Conservation (phyloP, 2,888 invertebrate species). For the Notodonta ziczac region DNA sequence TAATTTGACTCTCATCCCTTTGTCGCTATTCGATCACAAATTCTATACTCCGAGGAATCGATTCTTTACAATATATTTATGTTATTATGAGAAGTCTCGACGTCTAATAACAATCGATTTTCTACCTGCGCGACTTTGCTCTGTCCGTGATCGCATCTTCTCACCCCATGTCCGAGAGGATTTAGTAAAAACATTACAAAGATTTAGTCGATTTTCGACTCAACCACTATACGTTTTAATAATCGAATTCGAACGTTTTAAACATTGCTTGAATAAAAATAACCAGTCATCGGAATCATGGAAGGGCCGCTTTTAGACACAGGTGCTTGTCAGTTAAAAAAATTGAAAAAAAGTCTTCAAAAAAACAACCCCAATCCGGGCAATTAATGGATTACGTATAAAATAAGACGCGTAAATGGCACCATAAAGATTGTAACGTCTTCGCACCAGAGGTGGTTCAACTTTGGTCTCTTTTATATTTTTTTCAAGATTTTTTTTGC, state of each 20-base stretch:
- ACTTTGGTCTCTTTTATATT: slow-evolving; percentile 10
- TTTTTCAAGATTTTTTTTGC: slow-evolving; percentile 9
- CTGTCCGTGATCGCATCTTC: slow-evolving; percentile 68
- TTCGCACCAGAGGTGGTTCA: slow-evolving; percentile 33
- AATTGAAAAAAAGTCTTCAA: slow-evolving; percentile 51
- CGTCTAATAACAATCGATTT: slow-evolving; percentile 73
- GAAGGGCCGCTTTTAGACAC: slow-evolving; percentile 63
- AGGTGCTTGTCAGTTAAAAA: slow-evolving; percentile 64
- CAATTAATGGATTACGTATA: slow-evolving; percentile 75
- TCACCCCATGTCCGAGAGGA: slow-evolving; percentile 60
- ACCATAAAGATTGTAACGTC: slow-evolving; percentile 42
- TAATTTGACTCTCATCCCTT: slow-evolving; percentile 52
- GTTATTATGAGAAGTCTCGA: slow-evolving; percentile 54
- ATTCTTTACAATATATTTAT: slow-evolving; percentile 54
- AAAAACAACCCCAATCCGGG: slow-evolving; percentile 57
- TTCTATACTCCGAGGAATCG: slow-evolving; percentile 38
- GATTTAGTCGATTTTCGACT: slow-evolving; percentile 11
- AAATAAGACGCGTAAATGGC: slow-evolving; percentile 64
- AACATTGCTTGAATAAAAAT: slow-evolving; percentile 61
- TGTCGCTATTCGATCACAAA: slow-evolving; percentile 35
- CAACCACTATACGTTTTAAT: neutral
- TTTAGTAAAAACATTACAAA: slow-evolving; percentile 48
- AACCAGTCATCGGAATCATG: slow-evolving; percentile 75
- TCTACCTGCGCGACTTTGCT: slow-evolving; percentile 69
- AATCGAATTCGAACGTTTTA: slow-evolving; percentile 17